Base-by-base conservation (phyloP, 1,140 invertebrate species). In the Gonatopus flavifemur region DNA sequence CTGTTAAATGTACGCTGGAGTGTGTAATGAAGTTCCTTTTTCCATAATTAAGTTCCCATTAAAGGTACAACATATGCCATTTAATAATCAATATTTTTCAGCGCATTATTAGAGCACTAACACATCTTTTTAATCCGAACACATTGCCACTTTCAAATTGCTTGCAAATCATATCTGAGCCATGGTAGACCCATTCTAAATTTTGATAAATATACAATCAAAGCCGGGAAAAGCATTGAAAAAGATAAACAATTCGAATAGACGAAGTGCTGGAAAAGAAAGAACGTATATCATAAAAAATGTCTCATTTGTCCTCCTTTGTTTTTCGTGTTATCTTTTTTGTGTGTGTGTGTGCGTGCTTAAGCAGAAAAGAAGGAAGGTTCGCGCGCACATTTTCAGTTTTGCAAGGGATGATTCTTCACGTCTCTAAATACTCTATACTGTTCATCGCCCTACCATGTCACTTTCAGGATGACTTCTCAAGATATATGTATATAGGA, bases 121-220 rank as follows among this genome's bases (percentile, higher is more conserved):
- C 49, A 31, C 46, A 47, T 45, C 40, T 53, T 46, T 45, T 21
- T 59, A 62, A 67, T 52, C 57, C 70, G 75, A 80, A 81, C 77
- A 82, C 81, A 72, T 69, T 82, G 82, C 82, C 81, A 83, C 81
- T 81, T 66, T 83, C 81, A 83, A 83, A 83, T 75, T 80, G 74
- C 76, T 80, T 72, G 70, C 65, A 59, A 65, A 82, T 84, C 82
- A 83, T 84, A 83, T 83, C 82, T 84, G 82, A 84, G 82, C 81
- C 82, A 82, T 79, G 70, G 64, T 73, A 77, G 76, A 76, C 69
- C 70, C 70, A 70, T 70, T 72, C 60, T 57, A 74, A 76, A 70
- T 62, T 74, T 66, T 48, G 56, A 50, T 57, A 49, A 65, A 58
- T 56, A 52, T 51, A 63, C 62, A 72, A n/a, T n/a, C n/a, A n/a